Percentiles rank a stretch among this genome's conserved stretches.
Conservation (phyloP, 2,797 vertebrate genomes). For the Silurus lanzhouensis region DNA sequence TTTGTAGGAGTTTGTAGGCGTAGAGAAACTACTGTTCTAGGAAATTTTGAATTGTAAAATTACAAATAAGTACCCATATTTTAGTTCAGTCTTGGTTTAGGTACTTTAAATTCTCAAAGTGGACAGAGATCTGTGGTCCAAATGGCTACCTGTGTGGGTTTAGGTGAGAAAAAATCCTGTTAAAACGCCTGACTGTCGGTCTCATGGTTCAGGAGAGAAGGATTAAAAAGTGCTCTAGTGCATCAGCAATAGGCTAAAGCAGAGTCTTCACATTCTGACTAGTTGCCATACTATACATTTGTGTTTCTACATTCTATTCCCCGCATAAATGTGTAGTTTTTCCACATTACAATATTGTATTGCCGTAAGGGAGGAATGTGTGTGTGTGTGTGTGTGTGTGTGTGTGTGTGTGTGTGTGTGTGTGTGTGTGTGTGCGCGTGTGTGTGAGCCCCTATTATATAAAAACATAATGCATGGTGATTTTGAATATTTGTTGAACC, state of each 20-base stretch:
- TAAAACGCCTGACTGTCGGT: neutral
- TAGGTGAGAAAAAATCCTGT: neutral
- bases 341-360: too few species aligned
- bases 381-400: conserved; percentile 1
- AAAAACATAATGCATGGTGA: neutral
- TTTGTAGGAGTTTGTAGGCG: neutral
- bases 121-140: neutral
- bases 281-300: neutral
- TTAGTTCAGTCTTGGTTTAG: neutral
- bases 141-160: neutral
- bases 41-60: neutral
- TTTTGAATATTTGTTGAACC: neutral
- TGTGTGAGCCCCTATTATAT: too few species aligned
- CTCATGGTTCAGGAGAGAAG: neutral
- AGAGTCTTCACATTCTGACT: neutral
- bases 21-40: neutral
- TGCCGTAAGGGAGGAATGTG: neutral
- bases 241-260: neutral
- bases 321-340: neutral
- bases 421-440: too few species aligned
- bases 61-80: neutral
- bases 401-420: neutral
- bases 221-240: neutral
- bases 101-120: neutral
- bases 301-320: neutral